phyloP scores from a whole-genome alignment of 1,140 invertebrate genomes.

The Lepidurus couesii region DNA sequence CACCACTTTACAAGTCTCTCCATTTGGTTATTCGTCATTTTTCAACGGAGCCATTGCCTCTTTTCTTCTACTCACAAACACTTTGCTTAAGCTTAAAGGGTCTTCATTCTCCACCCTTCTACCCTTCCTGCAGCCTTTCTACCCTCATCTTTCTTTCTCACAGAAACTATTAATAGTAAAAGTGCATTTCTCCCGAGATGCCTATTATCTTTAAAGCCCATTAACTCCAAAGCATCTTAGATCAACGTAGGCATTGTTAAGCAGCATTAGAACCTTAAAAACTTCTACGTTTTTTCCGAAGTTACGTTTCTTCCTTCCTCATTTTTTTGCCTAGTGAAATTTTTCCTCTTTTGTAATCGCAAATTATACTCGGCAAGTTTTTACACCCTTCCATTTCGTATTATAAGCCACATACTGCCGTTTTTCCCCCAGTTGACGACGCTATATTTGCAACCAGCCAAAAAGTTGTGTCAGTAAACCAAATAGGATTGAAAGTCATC shows the following conservation, averaged over 20 bases:
- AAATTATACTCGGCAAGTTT: neutral
- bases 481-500: constrained; percentile 3
- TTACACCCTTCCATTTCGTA: no score
- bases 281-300: neutral
- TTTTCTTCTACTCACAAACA: neutral
- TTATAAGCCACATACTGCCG: no score
- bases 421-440: no score
- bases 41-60: neutral
- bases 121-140: neutral
- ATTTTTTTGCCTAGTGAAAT: neutral
- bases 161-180: no score
- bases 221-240: neutral
- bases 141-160: no score
- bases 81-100: neutral
- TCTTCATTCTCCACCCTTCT: neutral
- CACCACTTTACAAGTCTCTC: constrained; percentile 6
- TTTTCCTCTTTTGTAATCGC: neutral
- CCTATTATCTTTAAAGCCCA: constrained; percentile 3
- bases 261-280: no score
- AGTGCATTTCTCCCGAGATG: neutral
- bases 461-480: neutral
- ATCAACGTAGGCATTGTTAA: neutral
- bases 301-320: neutral
- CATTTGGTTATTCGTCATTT: neutral
- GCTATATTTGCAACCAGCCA: no score